Percentiles rank a stretch among this genome's conserved stretches.
These are phyloP conservation scores for Montipora cactus DNA, from an alignment of 64 coral and sea anemone genomes.

Conservation along the genomic window DNA sequence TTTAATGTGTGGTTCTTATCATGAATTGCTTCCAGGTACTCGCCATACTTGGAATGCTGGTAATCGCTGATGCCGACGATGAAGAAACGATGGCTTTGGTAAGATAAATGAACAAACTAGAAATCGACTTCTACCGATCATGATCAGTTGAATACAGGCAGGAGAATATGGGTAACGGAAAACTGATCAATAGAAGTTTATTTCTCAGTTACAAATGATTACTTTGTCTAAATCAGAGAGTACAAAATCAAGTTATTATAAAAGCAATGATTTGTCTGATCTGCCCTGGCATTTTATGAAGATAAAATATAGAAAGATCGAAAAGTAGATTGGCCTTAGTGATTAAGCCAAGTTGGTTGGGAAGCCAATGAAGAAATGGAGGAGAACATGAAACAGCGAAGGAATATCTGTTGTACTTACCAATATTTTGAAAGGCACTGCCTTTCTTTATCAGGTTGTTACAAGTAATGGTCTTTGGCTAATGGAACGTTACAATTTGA, in stretches of 20 bases:
- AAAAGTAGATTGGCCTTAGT: no score
- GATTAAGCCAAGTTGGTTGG: no score
- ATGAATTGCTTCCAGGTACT: background rate
- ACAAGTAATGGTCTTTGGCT: no score
- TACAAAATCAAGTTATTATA: background rate
- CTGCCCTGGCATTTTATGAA: no score
- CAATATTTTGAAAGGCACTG: no score
- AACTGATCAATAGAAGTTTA: background rate
- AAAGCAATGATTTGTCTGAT: background rate
- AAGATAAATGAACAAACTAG: background rate
- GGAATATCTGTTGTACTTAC: no score
- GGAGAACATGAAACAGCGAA: no score
- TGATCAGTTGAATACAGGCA: background rate
- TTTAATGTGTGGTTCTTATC: no score
- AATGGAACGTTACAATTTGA: no score
- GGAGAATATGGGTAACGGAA: background rate
- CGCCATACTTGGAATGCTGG: background rate
- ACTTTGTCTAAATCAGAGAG: background rate
- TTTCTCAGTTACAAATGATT: background rate
- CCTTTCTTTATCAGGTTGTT: no score
- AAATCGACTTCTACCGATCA: background rate
- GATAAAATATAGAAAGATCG: no score
- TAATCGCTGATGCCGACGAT: background rate
- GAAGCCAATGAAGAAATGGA: no score
- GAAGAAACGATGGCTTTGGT: slow-evolving; percentile 61